phyloP scores from a whole-genome alignment of 2,797 vertebrate genomes.

The Lithobates sylvaticus region DNA sequence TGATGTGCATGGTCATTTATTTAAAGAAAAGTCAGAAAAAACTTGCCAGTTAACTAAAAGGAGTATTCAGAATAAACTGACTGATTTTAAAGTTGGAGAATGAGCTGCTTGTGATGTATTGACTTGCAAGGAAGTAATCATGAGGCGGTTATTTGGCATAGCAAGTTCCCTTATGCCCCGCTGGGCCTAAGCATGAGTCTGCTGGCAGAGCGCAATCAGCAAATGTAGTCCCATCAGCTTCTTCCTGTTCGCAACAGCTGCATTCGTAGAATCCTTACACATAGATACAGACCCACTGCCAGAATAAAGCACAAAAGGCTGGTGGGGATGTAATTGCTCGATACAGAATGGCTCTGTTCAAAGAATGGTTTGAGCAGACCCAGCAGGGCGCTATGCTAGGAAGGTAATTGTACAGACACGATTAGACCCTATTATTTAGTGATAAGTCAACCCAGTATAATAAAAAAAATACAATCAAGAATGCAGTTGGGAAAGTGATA shows the following conservation, averaged over 20 bases:
- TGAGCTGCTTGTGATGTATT: slow-evolving; percentile 26
- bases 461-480: slow-evolving; percentile 8
- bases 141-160: slow-evolving; percentile 15
- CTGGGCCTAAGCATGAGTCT: slow-evolving; percentile 23
- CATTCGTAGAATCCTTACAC: slow-evolving; percentile 15
- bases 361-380: slow-evolving; percentile 19
- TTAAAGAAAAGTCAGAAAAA: background rate
- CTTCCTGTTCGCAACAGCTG: slow-evolving; percentile 31
- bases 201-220: slow-evolving; percentile 45
- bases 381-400: slow-evolving; percentile 34
- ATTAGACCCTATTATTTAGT: slow-evolving; percentile 45
- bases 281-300: slow-evolving; percentile 47
- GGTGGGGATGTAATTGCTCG: slow-evolving; percentile 49
- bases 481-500: background rate
- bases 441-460: slow-evolving; percentile 3
- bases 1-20: too few relatives aligned
- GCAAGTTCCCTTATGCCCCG: slow-evolving; percentile 19
- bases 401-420: slow-evolving; percentile 46
- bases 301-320: slow-evolving; percentile 47
- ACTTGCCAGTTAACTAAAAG: background rate
- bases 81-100: background rate
- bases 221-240: background rate
- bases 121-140: slow-evolving; percentile 50
- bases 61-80: background rate
- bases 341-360: slow-evolving; percentile 35